Evolutionary conservation across 1,140 invertebrate species (phyloP), one percentile per base, ranked within the genome.

Genomic region (Camponotus vicinus): DNA sequence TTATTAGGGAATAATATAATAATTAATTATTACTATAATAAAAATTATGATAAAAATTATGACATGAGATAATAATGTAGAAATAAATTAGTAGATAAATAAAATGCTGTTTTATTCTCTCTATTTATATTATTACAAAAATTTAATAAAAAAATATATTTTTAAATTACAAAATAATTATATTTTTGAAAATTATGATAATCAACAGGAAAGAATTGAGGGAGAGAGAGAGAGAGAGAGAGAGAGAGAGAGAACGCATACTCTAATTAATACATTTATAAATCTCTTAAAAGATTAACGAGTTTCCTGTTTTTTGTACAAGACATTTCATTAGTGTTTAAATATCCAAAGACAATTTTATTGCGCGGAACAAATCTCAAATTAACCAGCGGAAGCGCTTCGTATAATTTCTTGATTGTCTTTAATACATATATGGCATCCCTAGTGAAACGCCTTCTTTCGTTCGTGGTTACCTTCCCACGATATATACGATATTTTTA

Each of bases 371-470:
- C 52, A 49, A 27, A 27, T 15, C 15, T 71, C n/a, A 18, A 82
- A 71, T 82, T 82, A 82, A 82, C 37, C 27, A 52, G 37, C 67
- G 67, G 67, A 73, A 73, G 40, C 9, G 27, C 52, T 59, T 73
- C 55, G 69, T 45, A 45, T 83, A 83, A 75, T 83, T 83, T 83
- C 69, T 49, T 61, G 69, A 83, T 83, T 83, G 71, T 71, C 79
- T 61, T 15, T 61, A 63, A 75, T 75, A n/a, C 27, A 49, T 37
- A n/a, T 40, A 49, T 37, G 57, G 40, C 32, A 83, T 61, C 61
- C 55, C 55, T n/a, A 18, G 11, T 34, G 52, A 45, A 63, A 34
- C 63, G 57, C 32, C 79, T 49, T 73, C 67, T 61, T 83, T 61
- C 79, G 27, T 21, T 21, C 21, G 27, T 37, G 7, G 21, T 61